phyloP scores from a whole-genome alignment of 2,797 vertebrate genomes.

The Sebastes taczanowskii region DNA sequence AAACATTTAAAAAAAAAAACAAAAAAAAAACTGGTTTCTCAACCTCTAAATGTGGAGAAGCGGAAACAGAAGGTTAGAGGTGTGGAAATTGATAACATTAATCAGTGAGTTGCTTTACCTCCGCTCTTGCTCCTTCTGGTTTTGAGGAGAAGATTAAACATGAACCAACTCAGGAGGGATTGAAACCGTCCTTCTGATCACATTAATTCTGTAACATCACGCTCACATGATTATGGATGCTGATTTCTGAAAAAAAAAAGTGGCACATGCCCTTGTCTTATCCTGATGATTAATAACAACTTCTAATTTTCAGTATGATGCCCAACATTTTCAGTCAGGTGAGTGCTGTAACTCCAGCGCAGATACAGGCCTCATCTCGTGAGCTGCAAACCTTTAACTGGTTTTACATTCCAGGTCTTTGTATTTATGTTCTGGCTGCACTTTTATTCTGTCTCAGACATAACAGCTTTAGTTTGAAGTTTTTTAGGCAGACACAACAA shows the following conservation, averaged over 20 bases:
- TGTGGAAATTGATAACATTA: conserved; percentile 76
- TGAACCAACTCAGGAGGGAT: conserved; percentile 48
- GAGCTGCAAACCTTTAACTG: background rate
- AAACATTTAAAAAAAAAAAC: conserved; percentile 23
- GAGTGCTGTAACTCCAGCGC: background rate
- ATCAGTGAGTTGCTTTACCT: conserved; percentile 58
- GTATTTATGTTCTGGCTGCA: conserved; percentile 1
- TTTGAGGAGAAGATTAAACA: conserved; percentile 73
- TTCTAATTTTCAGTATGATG: conserved; percentile 27
- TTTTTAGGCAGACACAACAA: conserved; percentile 51
- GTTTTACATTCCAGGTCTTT: background rate
- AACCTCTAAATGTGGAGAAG: conserved; percentile 45
- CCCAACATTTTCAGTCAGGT: conserved; percentile 6
- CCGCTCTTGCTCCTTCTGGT: conserved; percentile 51
- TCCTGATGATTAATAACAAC: conserved; percentile 59
- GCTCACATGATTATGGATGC: conserved; percentile 57
- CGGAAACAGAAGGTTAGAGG: conserved; percentile 69
- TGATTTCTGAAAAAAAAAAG: conserved; percentile 39
- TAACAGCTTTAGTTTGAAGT: conserved; percentile 56
- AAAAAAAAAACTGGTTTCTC: background rate
- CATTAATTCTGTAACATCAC: conserved; percentile 68
- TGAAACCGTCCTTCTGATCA: conserved; percentile 68
- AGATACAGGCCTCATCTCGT: background rate
- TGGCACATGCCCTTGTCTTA: conserved; percentile 33
- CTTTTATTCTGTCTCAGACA: conserved; percentile 35